Percentiles rank a stretch among this genome's conserved stretches.
Evolutionary conservation across 2,888 invertebrate species (phyloP).

Genomic region (Drosophila falleni): DNA sequence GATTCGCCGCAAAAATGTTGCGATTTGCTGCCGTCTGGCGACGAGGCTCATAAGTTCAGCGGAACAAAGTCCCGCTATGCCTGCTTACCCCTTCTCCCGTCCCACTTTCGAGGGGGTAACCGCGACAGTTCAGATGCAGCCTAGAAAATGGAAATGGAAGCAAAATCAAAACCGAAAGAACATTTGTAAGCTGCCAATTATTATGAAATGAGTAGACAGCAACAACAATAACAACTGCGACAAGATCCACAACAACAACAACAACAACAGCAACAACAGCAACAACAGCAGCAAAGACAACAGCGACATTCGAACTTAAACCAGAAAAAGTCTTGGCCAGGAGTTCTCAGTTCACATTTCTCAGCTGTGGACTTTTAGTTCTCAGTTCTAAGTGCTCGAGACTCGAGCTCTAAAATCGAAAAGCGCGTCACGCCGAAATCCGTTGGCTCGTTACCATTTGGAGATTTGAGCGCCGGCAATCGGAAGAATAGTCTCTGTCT

Average conservation of each 20-base stretch:
- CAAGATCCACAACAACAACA: conserved; percentile 16
- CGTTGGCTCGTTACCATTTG: conserved; percentile 73
- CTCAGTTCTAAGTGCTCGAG: not conserved
- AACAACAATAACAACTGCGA: conserved; percentile 31
- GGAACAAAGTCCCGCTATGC: conserved; percentile 71
- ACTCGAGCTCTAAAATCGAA: conserved; percentile 50
- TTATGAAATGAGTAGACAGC: conserved; percentile 69
- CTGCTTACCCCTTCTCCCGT: not conserved
- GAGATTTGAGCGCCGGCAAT: conserved; percentile 68
- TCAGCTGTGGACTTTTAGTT: conserved; percentile 6
- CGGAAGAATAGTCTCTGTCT: conserved; percentile 56
- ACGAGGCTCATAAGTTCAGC: conserved; percentile 62
- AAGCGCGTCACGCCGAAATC: conserved; percentile 78
- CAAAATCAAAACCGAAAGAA: conserved; percentile 72
- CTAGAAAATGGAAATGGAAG: conserved; percentile 49
- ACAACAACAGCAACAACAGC: conserved; percentile 37
- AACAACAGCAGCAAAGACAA: conserved; percentile 52
- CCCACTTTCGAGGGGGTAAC: conserved; percentile 30
- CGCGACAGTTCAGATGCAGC: conserved; percentile 47
- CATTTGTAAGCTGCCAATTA: conserved; percentile 79
- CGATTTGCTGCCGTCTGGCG: conserved; percentile 10
- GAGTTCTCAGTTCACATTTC: not conserved
- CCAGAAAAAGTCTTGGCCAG: conserved; percentile 27
- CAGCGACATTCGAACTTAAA: conserved; percentile 61
- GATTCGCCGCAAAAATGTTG: conserved; percentile 55